phyloP scores from a whole-genome alignment of 2,113 vertebrate genomes.

The Pongo pygmaeus region DNA sequence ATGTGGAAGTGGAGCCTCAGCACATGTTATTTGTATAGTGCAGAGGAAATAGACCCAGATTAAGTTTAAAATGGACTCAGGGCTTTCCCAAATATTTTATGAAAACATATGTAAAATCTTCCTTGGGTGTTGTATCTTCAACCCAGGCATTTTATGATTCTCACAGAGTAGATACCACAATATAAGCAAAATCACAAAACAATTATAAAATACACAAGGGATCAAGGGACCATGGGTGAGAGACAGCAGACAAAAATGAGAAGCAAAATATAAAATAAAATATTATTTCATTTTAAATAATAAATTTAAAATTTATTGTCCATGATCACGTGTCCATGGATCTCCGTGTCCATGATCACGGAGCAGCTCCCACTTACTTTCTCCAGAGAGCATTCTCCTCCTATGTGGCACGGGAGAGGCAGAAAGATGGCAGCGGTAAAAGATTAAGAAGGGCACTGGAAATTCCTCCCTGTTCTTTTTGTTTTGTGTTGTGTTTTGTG shows the following conservation, averaged over 20 bases:
- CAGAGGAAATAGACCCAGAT: not conserved
- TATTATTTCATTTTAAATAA: no score
- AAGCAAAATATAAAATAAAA: not conserved
- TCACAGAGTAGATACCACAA: not conserved
- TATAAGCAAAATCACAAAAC: not conserved
- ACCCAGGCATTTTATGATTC: not conserved
- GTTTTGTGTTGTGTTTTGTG: no score
- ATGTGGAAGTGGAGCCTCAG: not conserved
- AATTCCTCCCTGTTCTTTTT: not conserved
- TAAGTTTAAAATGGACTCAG: not conserved
- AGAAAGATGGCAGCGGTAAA: not conserved
- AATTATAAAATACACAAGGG: not conserved
- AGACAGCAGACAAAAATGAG: not conserved
- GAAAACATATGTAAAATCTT: not conserved
- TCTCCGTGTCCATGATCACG: no score
- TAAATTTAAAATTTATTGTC: no score
- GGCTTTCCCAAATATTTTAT: not conserved
- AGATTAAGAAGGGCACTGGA: not conserved
- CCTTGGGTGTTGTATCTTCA: not conserved
- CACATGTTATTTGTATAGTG: not conserved
- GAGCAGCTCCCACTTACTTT: not conserved
- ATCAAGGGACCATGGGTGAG: not conserved
- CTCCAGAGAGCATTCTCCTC: not conserved
- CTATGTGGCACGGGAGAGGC: no score
- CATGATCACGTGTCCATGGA: no score